Conservation (phyloP, 2,888 invertebrate species). For the Apamea crenata region DNA sequence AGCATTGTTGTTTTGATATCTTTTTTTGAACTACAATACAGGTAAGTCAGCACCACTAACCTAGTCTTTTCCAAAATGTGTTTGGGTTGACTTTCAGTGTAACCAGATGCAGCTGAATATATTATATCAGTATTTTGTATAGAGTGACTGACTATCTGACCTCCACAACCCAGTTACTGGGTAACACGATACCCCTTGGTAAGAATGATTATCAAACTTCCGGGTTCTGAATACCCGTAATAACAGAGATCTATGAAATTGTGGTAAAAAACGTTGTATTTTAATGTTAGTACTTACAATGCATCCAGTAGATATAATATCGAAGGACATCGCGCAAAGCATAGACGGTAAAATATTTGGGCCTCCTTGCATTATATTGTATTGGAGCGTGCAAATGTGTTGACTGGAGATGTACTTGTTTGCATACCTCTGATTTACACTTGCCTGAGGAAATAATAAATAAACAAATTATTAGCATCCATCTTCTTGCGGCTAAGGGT, state of each 20-base stretch:
- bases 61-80: too few relatives aligned
- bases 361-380: slow-evolving; percentile 49
- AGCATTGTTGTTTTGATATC: not conserved
- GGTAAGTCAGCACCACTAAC: too few relatives aligned
- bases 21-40: too few relatives aligned
- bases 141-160: not conserved
- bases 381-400: slow-evolving; percentile 68
- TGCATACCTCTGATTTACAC: slow-evolving; percentile 67
- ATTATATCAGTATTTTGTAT: not conserved
- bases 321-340: slow-evolving; percentile 78
- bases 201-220: not conserved
- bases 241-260: not conserved
- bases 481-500: too few relatives aligned
- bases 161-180: not conserved
- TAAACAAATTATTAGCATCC: not conserved
- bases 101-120: not conserved
- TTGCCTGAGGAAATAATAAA: slow-evolving; percentile 69
- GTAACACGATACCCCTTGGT: not conserved
- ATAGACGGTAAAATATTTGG: slow-evolving; percentile 74
- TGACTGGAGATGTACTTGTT: slow-evolving; percentile 76
- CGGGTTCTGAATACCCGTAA: not conserved
- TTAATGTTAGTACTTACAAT: slow-evolving; percentile 70
- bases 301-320: slow-evolving; percentile 75
- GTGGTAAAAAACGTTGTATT: not conserved
- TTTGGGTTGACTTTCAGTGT: not conserved